A percentile compares a stretch with the other conserved stretches of the same genome.
phyloP scores from a whole-genome alignment of 2,113 vertebrate species.

The Cettia cetti region DNA sequence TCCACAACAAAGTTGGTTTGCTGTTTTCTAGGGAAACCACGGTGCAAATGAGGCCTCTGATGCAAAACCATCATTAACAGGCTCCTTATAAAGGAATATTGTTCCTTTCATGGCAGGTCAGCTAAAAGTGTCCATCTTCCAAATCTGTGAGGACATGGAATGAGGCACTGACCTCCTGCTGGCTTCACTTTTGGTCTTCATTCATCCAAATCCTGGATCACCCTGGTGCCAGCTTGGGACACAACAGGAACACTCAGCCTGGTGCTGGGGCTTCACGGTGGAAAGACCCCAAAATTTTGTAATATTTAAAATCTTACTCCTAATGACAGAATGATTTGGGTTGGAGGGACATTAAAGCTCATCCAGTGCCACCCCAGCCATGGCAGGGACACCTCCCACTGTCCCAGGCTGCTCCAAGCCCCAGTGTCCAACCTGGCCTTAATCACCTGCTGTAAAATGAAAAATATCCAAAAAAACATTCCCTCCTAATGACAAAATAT shows the following conservation, averaged over 20 bases:
- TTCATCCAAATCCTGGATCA: not conserved
- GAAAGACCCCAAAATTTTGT: not conserved
- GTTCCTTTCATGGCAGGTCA: not conserved
- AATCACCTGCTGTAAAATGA: not conserved
- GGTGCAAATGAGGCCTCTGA: not conserved
- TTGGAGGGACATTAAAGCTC: accelerated
- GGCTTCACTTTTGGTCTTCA: not conserved
- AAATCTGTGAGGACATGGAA: not conserved
- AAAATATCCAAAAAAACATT: accelerated
- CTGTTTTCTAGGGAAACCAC: not conserved
- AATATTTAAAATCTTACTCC: not conserved
- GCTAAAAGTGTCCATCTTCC: not conserved
- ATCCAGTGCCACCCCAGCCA: not conserved
- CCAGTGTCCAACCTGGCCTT: not conserved
- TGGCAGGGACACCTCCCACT: not conserved
- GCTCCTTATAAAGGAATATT: not conserved
- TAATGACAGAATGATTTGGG: not conserved
- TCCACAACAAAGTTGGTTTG: not conserved
- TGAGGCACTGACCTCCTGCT: not conserved
- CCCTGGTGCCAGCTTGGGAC: not conserved
- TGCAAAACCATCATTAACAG: not conserved
- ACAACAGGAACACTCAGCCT: not conserved
- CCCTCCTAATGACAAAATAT: not conserved
- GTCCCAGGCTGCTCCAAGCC: not conserved
- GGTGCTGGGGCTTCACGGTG: accelerated